Conservation (phyloP, 2,888 invertebrate genomes). For the Lasioglossum morio region DNA sequence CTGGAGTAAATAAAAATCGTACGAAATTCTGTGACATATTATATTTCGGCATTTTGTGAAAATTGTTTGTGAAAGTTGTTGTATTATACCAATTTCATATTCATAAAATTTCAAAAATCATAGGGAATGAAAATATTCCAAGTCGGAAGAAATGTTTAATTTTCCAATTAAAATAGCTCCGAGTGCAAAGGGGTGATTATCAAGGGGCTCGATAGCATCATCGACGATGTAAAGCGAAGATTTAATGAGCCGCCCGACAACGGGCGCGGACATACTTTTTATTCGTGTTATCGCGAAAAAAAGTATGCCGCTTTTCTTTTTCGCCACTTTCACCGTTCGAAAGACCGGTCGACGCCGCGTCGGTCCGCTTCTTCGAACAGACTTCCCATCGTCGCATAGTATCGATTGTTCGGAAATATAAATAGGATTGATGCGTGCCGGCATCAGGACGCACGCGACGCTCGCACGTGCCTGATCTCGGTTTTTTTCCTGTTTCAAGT, state of each 20-base stretch:
- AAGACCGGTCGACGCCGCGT: not conserved
- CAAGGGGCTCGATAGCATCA: not conserved
- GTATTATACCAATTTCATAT: too few species aligned
- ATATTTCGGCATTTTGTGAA: too few species aligned
- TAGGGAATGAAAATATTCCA: too few species aligned
- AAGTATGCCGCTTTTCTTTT: not conserved
- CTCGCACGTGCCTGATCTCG: not conserved
- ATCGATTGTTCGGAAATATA: conserved; percentile 47
- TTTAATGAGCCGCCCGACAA: not conserved
- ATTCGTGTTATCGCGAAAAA: not conserved
- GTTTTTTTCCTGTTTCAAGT: not conserved
- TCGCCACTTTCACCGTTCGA: not conserved
- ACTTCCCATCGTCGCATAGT: conserved; percentile 1
- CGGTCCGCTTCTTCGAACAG: not conserved
- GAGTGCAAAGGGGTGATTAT: not conserved
- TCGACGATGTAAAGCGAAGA: not conserved
- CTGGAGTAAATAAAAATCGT: too few species aligned
- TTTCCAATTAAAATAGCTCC: too few species aligned
- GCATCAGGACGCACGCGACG: conserved; percentile 15
- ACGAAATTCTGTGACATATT: too few species aligned
- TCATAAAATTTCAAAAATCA: too few species aligned
- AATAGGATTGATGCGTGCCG: conserved; percentile 38
- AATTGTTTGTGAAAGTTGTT: too few species aligned
- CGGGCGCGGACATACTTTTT: not conserved
- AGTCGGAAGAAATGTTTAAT: too few species aligned